Conservation (phyloP, 2,888 invertebrate genomes). For the Eretmocerus hayati region DNA sequence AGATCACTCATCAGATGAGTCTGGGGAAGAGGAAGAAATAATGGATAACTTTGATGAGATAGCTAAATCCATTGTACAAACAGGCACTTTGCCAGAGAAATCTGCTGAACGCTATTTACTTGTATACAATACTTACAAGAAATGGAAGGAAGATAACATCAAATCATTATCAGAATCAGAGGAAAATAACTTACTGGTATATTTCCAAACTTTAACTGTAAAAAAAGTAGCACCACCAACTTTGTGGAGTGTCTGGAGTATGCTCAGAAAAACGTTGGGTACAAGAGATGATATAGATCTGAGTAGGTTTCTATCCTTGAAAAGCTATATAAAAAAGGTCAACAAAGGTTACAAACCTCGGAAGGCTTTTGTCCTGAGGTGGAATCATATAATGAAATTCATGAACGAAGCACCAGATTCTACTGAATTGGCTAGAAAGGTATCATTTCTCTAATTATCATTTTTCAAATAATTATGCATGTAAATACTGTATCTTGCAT, state of each 20-base stretch:
- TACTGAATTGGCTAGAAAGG: conserved; percentile 6
- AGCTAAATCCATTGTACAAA: conserved; percentile 8
- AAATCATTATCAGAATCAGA: conserved; percentile 3
- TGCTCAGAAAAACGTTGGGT: conserved; percentile 4
- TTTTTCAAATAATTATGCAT: neutral
- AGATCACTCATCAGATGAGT: conserved; percentile 1
- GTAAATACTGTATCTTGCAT: neutral
- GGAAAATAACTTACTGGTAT: conserved; percentile 6
- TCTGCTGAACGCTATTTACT: conserved; percentile 3
- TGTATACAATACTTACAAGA: conserved; percentile 4
- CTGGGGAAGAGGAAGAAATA: conserved; percentile 6
- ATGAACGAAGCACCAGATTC: conserved; percentile 17
- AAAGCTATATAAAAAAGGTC: conserved; percentile 7
- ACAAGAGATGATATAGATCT: conserved; percentile 2
- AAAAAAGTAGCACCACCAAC: conserved; percentile 2
- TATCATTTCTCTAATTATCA: neutral
- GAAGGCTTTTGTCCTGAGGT: conserved; percentile 21
- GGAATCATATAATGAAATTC: conserved; percentile 22
- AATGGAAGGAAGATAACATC: conserved; percentile 1
- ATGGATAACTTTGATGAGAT: conserved; percentile 3
- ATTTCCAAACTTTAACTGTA: neutral
- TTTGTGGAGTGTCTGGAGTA: conserved; percentile 6
- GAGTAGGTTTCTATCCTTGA: neutral
- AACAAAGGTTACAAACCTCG: conserved; percentile 21
- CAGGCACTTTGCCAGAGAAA: conserved; percentile 4